Conservation (phyloP, 30 jellyfish, hydroid and myxozoan species). For the Aurelia aurita complex sp. Pacific region DNA sequence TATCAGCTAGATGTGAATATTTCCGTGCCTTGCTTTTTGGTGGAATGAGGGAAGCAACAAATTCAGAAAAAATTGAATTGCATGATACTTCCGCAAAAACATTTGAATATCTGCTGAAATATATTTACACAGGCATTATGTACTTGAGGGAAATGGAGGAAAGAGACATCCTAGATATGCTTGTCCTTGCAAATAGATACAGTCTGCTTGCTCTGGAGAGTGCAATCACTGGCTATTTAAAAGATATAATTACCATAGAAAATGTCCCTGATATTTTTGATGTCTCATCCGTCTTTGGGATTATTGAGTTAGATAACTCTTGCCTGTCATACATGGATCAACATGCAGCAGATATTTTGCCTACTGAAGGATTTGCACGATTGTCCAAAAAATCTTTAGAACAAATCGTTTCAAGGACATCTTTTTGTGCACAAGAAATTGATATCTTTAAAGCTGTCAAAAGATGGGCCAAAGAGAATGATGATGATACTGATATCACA, state of each 20-base stretch:
- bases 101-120: conserved; percentile 61
- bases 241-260: conserved; percentile 47
- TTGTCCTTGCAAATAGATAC: conserved; percentile 85
- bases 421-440: conserved; percentile 90
- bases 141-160: conserved; percentile 75
- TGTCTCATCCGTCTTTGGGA: conserved; percentile 64
- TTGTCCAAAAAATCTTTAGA: conserved; percentile 59
- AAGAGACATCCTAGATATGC: conserved; percentile 78
- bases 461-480: conserved; percentile 71
- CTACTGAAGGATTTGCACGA: conserved; percentile 69
- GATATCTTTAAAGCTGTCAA: conserved; percentile 70
- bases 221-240: conserved; percentile 78
- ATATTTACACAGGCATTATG: conserved; percentile 79
- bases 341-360: conserved; percentile 81
- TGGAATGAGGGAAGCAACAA: conserved; percentile 89
- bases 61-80: conserved; percentile 57
- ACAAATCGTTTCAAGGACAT: conserved; percentile 71
- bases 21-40: conserved; percentile 93
- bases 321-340: conserved; percentile 88
- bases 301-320: conserved; percentile 45
- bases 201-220: conserved; percentile 88
- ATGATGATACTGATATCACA: conserved; percentile 1
- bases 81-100: conserved; percentile 83
- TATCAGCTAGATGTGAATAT: conserved; percentile 93
- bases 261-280: conserved; percentile 78